phyloP scores from a whole-genome alignment of 2,888 invertebrate genomes.

The Zaprionus lineosus region DNA sequence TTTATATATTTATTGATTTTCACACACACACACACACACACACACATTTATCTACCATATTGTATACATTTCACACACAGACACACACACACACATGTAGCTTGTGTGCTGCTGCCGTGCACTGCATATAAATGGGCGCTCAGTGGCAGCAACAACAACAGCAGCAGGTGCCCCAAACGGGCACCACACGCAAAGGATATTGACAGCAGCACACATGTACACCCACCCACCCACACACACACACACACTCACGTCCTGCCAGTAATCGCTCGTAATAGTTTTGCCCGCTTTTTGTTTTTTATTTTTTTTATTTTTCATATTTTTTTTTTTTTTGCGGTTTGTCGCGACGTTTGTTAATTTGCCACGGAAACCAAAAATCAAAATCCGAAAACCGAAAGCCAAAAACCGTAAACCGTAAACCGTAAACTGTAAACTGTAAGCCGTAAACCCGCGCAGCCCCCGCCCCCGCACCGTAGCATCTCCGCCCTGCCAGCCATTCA shows the following conservation, averaged over 20 bases:
- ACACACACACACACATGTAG: background rate
- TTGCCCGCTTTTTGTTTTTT: slow-evolving; percentile 3
- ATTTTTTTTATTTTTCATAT: slow-evolving; percentile 8
- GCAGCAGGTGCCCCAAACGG: slow-evolving; percentile 60
- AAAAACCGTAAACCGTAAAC: slow-evolving; percentile 5
- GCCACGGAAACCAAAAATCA: slow-evolving; percentile 64
- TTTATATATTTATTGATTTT: slow-evolving; percentile 73
- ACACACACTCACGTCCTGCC: slow-evolving; percentile 18
- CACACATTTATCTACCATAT: background rate
- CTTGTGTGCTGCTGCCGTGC: slow-evolving; percentile 45
- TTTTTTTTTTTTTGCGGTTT: slow-evolving; percentile 53
- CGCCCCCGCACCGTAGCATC: background rate
- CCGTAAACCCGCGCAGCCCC: background rate
- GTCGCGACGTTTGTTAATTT: slow-evolving; percentile 76
- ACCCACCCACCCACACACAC: slow-evolving; percentile 18
- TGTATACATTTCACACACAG: too few relatives aligned
- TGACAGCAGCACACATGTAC: slow-evolving; percentile 12
- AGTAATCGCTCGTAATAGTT: slow-evolving; percentile 51
- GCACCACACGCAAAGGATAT: slow-evolving; percentile 55
- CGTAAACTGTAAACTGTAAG: slow-evolving; percentile 6
- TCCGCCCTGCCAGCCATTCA: slow-evolving; percentile 7
- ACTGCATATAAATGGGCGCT: slow-evolving; percentile 66
- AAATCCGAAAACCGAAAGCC: slow-evolving; percentile 24
- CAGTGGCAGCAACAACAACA: slow-evolving; percentile 40
- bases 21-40: slow-evolving; percentile 1